phyloP scores from a whole-genome alignment of 1,140 invertebrate genomes.

The Drosophila nigromelanica region DNA sequence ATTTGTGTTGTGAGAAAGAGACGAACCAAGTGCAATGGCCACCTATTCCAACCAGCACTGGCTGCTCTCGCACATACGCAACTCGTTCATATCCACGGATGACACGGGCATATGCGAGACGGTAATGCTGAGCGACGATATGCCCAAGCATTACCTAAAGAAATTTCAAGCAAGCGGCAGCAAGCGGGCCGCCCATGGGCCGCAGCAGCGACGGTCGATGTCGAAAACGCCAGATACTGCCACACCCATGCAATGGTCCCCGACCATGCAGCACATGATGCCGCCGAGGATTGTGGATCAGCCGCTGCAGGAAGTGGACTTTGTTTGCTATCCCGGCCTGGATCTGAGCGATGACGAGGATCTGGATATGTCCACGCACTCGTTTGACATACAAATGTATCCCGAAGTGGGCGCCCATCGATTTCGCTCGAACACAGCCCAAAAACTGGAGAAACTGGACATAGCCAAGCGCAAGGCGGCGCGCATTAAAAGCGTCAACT shows the following conservation, averaged over 20 bases:
- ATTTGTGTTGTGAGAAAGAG: constrained; percentile 48
- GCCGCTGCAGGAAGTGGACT: constrained; percentile 85
- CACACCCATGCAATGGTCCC: constrained; percentile 12
- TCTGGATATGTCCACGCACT: constrained; percentile 87
- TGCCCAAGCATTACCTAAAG: constrained; percentile 87
- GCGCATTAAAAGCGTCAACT: constrained; percentile 91
- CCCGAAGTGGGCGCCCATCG: constrained; percentile 90
- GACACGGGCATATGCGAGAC: constrained; percentile 91
- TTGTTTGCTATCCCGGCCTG: constrained; percentile 89
- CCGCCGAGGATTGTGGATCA: constrained; percentile 47
- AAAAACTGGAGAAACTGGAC: constrained; percentile 94
- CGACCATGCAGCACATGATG: constrained; percentile 23
- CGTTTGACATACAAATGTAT: constrained; percentile 89
- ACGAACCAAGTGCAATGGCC: constrained; percentile 87
- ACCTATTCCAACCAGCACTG: constrained; percentile 96
- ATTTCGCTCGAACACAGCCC: constrained; percentile 94
- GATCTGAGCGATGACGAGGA: constrained; percentile 91
- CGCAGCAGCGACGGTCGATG: constrained; percentile 34
- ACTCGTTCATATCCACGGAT: constrained; percentile 97
- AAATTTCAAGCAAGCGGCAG: constrained; percentile 64
- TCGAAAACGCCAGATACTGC: constrained; percentile 29
- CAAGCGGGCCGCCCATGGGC: constrained; percentile 20
- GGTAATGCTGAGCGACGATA: constrained; percentile 91
- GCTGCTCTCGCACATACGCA: constrained; percentile 95
- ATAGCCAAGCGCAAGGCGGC: constrained; percentile 91